phyloP scores from a whole-genome alignment of 2,888 invertebrate genomes.

The Sicus ferrugineus region DNA sequence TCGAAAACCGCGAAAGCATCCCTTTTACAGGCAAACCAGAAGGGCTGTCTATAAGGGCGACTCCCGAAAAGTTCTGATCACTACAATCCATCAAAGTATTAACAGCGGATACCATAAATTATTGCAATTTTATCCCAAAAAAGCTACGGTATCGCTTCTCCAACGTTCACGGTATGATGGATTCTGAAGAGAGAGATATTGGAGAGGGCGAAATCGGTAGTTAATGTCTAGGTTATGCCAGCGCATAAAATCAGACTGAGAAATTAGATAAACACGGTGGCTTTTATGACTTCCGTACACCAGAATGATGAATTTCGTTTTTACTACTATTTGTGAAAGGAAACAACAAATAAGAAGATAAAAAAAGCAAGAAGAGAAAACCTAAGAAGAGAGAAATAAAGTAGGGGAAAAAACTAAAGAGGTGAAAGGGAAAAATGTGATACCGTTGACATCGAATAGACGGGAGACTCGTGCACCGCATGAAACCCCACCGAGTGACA shows the following conservation, averaged over 20 bases:
- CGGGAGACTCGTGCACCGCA: neutral
- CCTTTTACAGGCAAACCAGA: too few species aligned
- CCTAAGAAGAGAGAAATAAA: too few species aligned
- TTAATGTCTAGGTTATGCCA: slow-evolving; percentile 5
- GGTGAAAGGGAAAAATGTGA: neutral
- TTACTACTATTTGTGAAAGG: neutral
- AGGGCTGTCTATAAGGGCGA: too few species aligned
- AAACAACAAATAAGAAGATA: neutral
- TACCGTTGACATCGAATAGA: neutral
- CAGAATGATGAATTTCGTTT: slow-evolving; percentile 11
- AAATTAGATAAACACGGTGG: slow-evolving; percentile 10
- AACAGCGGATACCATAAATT: too few species aligned
- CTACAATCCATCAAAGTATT: too few species aligned
- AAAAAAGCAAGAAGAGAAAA: neutral
- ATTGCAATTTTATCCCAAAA: too few species aligned
- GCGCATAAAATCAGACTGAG: slow-evolving; percentile 1
- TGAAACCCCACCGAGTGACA: neutral
- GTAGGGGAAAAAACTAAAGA: neutral
- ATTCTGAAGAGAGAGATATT: neutral
- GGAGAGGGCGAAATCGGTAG: neutral
- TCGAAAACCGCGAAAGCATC: too few species aligned
- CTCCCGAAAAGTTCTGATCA: too few species aligned
- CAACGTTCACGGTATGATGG: neutral
- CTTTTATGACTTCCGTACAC: neutral
- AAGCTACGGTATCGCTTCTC: too few species aligned